These are phyloP conservation scores for Tyto alba DNA, from an alignment of 2,113 vertebrate species.

Conservation along the genomic window DNA sequence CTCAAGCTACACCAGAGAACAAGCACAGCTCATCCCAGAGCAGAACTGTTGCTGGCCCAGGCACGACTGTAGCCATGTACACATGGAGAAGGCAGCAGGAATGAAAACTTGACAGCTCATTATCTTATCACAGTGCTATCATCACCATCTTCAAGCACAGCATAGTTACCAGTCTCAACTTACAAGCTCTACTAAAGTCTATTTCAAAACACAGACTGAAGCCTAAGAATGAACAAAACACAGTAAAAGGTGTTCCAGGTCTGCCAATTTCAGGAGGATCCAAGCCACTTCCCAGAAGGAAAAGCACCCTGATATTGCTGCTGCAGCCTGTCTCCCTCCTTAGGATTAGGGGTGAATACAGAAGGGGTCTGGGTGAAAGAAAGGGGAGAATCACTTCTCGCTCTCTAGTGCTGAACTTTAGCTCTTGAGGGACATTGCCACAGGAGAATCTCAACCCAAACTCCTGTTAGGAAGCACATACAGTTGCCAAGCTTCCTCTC, in stretches of 20 bases:
- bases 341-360: background rate
- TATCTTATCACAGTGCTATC: rapidly evolving
- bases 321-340: background rate
- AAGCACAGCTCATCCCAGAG: background rate
- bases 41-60: background rate
- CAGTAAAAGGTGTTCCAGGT: background rate
- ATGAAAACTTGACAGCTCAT: rapidly evolving
- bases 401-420: background rate
- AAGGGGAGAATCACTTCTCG: background rate
- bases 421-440: background rate
- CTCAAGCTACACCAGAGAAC: background rate
- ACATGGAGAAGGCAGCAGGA: background rate
- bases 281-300: background rate
- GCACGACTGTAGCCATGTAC: rapidly evolving
- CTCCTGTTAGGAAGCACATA: background rate
- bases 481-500: background rate
- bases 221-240: background rate
- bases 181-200: background rate
- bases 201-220: background rate
- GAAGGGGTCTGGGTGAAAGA: background rate
- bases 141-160: background rate
- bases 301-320: background rate
- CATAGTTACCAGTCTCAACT: background rate
- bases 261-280: background rate
- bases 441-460: background rate